Base-by-base conservation (phyloP, 2,888 invertebrate species). In the Adelphocoris suturalis region DNA sequence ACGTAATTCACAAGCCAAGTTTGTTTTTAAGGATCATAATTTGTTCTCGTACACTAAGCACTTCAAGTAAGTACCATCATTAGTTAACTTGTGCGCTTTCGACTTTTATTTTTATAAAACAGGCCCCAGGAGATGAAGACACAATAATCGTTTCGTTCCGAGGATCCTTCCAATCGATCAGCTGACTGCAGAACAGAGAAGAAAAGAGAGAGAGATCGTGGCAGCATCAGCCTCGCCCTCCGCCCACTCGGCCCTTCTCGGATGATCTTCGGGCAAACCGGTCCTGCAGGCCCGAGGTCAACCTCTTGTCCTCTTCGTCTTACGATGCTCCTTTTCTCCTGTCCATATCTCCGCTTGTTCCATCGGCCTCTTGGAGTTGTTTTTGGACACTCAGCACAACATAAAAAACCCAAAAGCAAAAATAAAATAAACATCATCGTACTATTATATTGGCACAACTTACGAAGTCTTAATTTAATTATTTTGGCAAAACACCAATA, bases 251-350 rank as follows among this genome's bases (percentile, higher is more conserved):
- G 19, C 11, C 68, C 68, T 23, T 27, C 68, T 68, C 68, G 23
- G 68, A 68, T 68, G 68, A 68, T 68, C 68, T 52, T 68, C 68
- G 12, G 27, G 0, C 9, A 68, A 68, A 68, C 68, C 68, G 68
- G 68, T 68, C 68, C 68, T 23, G 68, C 23, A 68, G 23, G 23
- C 23, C 23, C 68, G 68, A 68, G 68, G 68, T 68, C 23, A 68
- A 68, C 68, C 12, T 68, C 68, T 68, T 23, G n/a, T 68, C 68
- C 68, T 68, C 68, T 68, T 19, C 23, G 68, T 68, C 68, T 68
- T 12, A 4, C 68, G 23, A 23, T 68, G 68, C 23, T 68, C 19
- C 68, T 52, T 52, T 52, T 23, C 68, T 9, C 27, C 23, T 7
- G 68, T 23, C 68, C 23, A 68, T 68, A 19, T 23, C 68, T 19